phyloP scores from a whole-genome alignment of 2,888 invertebrate species.

The Eurytoma californica region DNA sequence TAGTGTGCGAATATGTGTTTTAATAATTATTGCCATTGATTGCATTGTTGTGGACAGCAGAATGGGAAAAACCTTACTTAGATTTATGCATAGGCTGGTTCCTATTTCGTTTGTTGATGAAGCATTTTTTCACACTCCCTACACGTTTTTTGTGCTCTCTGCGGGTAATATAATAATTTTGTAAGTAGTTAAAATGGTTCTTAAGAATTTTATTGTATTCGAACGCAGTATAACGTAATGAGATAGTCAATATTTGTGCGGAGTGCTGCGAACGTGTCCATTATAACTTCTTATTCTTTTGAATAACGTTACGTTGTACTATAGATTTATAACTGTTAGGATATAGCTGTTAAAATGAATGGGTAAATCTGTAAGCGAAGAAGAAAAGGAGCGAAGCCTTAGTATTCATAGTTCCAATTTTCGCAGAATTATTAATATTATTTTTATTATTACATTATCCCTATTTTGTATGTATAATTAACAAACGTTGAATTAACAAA shows the following conservation, averaged over 20 bases:
- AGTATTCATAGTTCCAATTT: conserved; percentile 43
- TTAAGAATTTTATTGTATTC: conserved; percentile 40
- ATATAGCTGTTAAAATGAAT: conserved; percentile 5
- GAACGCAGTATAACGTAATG: conserved; percentile 39
- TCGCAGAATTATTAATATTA: conserved; percentile 40
- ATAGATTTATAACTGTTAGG: conserved; percentile 40
- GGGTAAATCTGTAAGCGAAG: conserved; percentile 29
- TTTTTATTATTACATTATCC: conserved; percentile 33
- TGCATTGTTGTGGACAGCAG: conserved; percentile 7
- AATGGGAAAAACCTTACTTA: conserved; percentile 25
- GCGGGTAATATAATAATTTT: conserved; percentile 10
- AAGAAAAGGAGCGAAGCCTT: conserved; percentile 22
- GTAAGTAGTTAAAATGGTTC: conserved; percentile 28
- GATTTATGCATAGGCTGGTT: conserved; percentile 63
- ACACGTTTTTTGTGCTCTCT: conserved; percentile 27
- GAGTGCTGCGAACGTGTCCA: conserved; percentile 7
- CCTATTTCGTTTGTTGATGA: conserved; percentile 63
- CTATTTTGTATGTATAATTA: conserved; percentile 32
- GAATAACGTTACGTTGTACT: conserved; percentile 47
- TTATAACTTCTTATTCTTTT: conserved; percentile 35
- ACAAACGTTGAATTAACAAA: conserved; percentile 60
- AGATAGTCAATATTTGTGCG: conserved; percentile 37
- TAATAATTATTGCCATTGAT: conserved; percentile 25
- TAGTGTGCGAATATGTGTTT: conserved; percentile 24
- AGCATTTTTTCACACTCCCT: conserved; percentile 41